Evolutionary conservation across 2,797 vertebrate species (phyloP).

Genomic region (Gephyroberyx darwinii): DNA sequence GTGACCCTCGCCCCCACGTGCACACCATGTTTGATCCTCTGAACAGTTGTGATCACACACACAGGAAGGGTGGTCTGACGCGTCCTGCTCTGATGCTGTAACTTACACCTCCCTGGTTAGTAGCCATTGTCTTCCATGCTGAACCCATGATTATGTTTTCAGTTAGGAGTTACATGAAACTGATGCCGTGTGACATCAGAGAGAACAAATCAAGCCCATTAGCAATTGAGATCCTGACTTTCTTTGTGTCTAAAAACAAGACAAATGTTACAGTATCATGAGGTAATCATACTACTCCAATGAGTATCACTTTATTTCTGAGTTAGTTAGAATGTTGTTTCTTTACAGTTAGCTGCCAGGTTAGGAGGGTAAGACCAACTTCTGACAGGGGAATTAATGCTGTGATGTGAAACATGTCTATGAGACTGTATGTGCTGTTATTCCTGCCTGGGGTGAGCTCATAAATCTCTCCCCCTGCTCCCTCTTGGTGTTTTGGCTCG

Average conservation of each 20-base stretch:
- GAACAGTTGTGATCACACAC: constrained; percentile 26
- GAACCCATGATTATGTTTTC: constrained; percentile 15
- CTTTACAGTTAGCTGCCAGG: background rate
- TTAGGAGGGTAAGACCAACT: background rate
- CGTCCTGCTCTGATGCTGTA: constrained; percentile 22
- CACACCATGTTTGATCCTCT: constrained; percentile 12
- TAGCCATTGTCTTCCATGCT: background rate
- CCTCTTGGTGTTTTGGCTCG: constrained; percentile 18
- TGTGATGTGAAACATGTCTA: constrained; percentile 37
- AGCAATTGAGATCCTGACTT: background rate
- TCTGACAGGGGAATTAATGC: constrained; percentile 9
- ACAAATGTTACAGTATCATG: too few relatives aligned
- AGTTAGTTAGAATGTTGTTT: background rate
- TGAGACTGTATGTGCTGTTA: constrained; percentile 25
- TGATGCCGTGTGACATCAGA: background rate
- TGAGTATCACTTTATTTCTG: too few relatives aligned
- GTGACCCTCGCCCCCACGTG: constrained; percentile 1
- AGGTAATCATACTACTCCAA: too few relatives aligned
- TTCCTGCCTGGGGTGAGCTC: constrained; percentile 46
- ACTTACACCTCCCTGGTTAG: constrained; percentile 34
- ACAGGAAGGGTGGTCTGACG: constrained; percentile 3
- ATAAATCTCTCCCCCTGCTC: constrained; percentile 33
- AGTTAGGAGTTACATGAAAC: background rate
- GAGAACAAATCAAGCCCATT: background rate
- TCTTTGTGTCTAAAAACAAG: too few relatives aligned